Conservation (phyloP, 2,113 vertebrate genomes). For the Cygnus atratus region DNA sequence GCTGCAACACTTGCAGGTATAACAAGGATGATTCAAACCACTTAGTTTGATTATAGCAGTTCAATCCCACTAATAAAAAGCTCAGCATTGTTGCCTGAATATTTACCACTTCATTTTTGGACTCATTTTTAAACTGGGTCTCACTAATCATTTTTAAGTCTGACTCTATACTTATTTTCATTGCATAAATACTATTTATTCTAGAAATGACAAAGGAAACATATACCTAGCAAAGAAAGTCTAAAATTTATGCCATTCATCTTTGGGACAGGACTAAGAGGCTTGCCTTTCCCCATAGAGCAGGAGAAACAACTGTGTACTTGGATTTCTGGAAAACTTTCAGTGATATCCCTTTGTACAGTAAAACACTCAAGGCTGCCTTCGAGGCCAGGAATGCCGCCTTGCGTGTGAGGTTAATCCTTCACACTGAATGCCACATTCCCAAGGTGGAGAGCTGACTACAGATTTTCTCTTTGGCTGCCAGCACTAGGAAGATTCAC, state of each 20-base stretch:
- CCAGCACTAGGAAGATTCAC: background rate
- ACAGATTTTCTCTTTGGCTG: background rate
- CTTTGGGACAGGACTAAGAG: background rate
- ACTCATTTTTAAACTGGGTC: background rate
- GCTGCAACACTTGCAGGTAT: background rate
- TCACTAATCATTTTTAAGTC: background rate
- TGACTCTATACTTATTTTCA: background rate
- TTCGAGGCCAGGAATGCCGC: slow-evolving; percentile 2
- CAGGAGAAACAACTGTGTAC: background rate
- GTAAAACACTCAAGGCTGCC: background rate
- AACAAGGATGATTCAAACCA: background rate
- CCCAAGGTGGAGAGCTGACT: background rate
- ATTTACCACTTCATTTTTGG: background rate
- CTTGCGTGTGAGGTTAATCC: background rate
- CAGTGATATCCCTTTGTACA: background rate
- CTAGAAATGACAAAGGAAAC: background rate
- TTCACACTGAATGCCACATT: background rate
- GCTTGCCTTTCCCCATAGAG: background rate
- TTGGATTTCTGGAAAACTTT: background rate
- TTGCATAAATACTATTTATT: background rate
- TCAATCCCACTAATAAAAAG: background rate
- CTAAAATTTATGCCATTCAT: background rate
- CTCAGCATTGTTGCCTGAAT: background rate
- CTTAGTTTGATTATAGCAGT: background rate
- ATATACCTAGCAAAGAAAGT: background rate